Percentiles rank a stretch among this genome's conserved stretches.
These are phyloP conservation scores for Drosophila vallismaia DNA, from an alignment of 2,888 invertebrate species.

Conservation along the genomic window DNA sequence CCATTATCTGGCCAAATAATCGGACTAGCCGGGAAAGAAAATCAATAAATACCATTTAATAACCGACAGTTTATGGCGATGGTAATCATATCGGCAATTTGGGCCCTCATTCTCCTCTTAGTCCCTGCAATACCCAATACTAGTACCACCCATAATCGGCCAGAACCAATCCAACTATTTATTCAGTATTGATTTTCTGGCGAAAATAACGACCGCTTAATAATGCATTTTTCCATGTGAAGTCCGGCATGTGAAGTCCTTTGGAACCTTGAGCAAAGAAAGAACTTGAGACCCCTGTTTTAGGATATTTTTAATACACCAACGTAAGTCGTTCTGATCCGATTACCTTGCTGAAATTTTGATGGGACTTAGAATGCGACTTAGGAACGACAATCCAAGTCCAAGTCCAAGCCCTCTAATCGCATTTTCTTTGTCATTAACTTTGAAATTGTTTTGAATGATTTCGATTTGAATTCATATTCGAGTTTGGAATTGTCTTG, in stretches of 20 bases:
- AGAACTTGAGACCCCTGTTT: neutral
- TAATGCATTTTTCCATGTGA: slow-evolving; percentile 44
- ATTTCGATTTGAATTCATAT: no score
- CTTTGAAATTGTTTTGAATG: neutral
- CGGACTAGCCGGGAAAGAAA: slow-evolving; percentile 8
- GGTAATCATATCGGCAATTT: slow-evolving; percentile 36
- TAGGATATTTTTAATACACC: neutral
- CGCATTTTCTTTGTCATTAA: neutral
- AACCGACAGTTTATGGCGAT: slow-evolving; percentile 30
- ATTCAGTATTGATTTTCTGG: slow-evolving; percentile 34
- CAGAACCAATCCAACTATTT: neutral
- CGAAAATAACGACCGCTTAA: slow-evolving; percentile 14
- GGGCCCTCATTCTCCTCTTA: neutral
- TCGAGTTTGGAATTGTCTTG: no score
- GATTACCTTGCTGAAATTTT: neutral
- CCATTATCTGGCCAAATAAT: slow-evolving; percentile 4
- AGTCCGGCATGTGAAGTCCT: neutral
- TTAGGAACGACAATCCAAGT: neutral
- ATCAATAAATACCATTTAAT: slow-evolving; percentile 43
- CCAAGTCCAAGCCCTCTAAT: neutral
- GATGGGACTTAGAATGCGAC: neutral
- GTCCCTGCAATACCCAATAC: neutral
- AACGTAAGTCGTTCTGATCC: neutral
- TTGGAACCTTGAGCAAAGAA: neutral
- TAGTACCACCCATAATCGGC: neutral